Evolutionary conservation across 2,113 vertebrate genomes (phyloP).

Genomic region (Rhagologus leucostigma): DNA sequence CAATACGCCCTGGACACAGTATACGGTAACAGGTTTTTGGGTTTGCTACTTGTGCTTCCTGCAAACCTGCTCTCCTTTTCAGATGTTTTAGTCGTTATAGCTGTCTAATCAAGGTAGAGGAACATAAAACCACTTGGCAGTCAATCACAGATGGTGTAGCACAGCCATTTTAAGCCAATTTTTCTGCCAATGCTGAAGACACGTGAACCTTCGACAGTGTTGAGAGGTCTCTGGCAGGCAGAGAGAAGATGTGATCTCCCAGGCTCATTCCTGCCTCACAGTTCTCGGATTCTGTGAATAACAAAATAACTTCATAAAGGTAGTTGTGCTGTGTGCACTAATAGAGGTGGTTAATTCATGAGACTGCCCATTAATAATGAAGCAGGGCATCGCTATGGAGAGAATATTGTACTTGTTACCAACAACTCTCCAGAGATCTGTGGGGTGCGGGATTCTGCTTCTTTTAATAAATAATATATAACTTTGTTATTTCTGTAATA

Average conservation of each 20-base stretch:
- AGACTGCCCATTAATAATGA: neutral
- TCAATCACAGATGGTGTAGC: neutral
- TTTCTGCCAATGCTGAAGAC: neutral
- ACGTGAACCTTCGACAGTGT: neutral
- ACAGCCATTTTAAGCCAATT: neutral
- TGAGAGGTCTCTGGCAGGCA: neutral
- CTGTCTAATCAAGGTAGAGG: neutral
- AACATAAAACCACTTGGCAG: neutral
- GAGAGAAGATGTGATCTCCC: neutral
- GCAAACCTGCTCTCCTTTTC: neutral
- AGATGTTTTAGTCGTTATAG: neutral
- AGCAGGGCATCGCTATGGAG: neutral
- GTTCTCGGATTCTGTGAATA: neutral
- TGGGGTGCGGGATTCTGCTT: neutral
- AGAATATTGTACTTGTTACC: neutral
- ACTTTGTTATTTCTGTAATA: neutral
- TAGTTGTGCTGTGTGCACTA: neutral
- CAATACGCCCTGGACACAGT: neutral
- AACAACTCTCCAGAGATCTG: neutral
- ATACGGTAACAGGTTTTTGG: neutral
- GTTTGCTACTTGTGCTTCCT: neutral
- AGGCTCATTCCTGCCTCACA: neutral
- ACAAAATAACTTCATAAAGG: neutral
- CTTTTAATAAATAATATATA: constrained; percentile 13
- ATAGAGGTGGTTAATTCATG: neutral